Evolutionary conservation across 2,797 vertebrate species (phyloP).

Genomic region (Lagocephalus sceleratus): DNA sequence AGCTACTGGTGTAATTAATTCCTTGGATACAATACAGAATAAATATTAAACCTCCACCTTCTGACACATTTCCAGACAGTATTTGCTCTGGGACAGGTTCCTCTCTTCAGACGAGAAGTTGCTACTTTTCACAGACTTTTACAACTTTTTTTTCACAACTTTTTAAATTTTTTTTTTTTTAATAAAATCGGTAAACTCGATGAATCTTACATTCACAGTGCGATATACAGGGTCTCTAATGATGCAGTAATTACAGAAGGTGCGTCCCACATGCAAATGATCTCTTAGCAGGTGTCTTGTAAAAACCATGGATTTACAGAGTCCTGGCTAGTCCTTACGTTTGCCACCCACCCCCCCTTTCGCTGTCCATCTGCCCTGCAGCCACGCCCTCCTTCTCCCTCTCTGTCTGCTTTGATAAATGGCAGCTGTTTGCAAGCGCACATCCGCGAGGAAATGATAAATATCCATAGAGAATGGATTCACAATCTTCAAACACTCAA

Average conservation of each 20-base stretch:
- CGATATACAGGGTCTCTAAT: conserved; percentile 31
- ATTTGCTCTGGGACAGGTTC: no score
- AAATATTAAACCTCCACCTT: no score
- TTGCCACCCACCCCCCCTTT: not conserved
- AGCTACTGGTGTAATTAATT: not conserved
- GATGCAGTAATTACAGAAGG: conserved; percentile 39
- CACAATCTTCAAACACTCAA: conserved; percentile 59
- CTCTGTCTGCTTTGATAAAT: conserved; percentile 57
- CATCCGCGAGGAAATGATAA: conserved; percentile 55
- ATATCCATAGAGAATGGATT: conserved; percentile 58
- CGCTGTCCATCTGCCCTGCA: conserved; percentile 15
- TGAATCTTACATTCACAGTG: conserved; percentile 25
- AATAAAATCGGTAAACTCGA: not conserved
- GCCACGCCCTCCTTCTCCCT: conserved; percentile 29
- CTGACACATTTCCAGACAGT: no score
- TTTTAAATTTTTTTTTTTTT: no score
- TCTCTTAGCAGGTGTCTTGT: conserved; percentile 19
- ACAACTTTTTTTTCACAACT: not conserved
- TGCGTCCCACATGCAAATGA: conserved; percentile 45
- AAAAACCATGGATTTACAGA: conserved; percentile 17
- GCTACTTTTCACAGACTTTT: not conserved
- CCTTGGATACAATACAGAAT: no score
- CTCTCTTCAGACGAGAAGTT: no score
- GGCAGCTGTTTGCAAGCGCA: conserved; percentile 46
- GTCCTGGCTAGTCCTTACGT: not conserved